Evolutionary conservation across 2,797 vertebrate genomes (phyloP).

Genomic region (Parambassis ranga): DNA sequence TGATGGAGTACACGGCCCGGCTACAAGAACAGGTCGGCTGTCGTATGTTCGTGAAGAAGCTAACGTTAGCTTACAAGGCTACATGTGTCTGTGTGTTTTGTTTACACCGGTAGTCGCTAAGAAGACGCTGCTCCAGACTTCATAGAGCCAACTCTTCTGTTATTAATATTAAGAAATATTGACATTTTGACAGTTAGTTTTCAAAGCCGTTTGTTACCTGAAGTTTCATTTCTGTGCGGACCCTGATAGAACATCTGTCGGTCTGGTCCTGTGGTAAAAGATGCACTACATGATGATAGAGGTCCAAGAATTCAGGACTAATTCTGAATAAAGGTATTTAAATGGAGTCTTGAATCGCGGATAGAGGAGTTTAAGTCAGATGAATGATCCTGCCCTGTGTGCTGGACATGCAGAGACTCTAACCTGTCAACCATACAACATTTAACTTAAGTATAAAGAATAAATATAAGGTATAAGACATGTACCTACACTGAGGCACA

Average conservation of each 20-base stretch:
- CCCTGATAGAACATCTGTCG: accelerated
- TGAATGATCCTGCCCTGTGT: too few species aligned
- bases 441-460: too few species aligned
- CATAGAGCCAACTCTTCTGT: accelerated
- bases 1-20: conserved; percentile 77
- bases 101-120: not conserved
- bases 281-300: accelerated
- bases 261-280: accelerated
- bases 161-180: too few species aligned
- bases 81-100: not conserved
- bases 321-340: too few species aligned
- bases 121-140: not conserved
- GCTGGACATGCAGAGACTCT: too few species aligned
- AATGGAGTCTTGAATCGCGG: too few species aligned
- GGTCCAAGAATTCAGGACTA: too few species aligned
- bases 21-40: conserved; percentile 85
- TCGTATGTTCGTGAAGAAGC: accelerated
- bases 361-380: too few species aligned
- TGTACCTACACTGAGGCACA: too few species aligned
- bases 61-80: not conserved
- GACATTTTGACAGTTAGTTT: too few species aligned
- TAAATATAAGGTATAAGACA: too few species aligned
- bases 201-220: not conserved
- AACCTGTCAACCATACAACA: too few species aligned
- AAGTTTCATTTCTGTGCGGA: not conserved